Conservation (phyloP, 2,797 vertebrate genomes). For the Premnoplex brunnescens region DNA sequence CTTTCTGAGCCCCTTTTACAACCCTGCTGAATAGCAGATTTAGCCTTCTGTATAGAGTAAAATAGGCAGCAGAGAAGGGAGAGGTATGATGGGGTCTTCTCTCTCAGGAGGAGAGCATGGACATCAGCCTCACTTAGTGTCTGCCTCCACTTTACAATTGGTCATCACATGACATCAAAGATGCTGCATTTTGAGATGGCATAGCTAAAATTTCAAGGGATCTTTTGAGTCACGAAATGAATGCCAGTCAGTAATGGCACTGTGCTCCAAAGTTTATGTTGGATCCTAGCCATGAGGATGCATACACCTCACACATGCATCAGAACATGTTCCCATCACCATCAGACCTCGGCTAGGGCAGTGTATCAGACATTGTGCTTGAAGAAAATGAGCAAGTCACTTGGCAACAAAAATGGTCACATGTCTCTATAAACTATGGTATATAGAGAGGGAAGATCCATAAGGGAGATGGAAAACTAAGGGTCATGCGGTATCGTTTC, state of each 20-base stretch:
- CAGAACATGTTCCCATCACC: background rate
- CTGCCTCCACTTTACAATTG: background rate
- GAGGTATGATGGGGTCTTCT: background rate
- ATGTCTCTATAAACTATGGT: background rate
- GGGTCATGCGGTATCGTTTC: background rate
- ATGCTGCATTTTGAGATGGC: background rate
- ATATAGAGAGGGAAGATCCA: background rate
- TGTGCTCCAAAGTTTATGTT: background rate
- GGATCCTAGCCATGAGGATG: background rate
- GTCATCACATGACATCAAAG: background rate
- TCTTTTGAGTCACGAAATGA: background rate
- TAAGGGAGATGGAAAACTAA: background rate
- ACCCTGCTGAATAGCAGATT: background rate
- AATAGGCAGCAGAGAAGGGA: background rate
- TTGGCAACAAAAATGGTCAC: background rate
- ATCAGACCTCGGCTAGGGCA: background rate
- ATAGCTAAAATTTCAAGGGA: background rate
- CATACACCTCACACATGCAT: background rate
- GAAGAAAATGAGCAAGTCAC: background rate
- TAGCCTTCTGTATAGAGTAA: background rate
- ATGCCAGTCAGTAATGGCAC: background rate
- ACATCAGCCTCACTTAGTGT: background rate
- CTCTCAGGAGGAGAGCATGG: accelerated
- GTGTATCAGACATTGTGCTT: background rate
- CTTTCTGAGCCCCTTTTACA: background rate